A percentile compares a stretch with the other conserved stretches of the same genome.
Evolutionary conservation across 2,797 vertebrate genomes (phyloP).

Genomic region (Brotula barbata): DNA sequence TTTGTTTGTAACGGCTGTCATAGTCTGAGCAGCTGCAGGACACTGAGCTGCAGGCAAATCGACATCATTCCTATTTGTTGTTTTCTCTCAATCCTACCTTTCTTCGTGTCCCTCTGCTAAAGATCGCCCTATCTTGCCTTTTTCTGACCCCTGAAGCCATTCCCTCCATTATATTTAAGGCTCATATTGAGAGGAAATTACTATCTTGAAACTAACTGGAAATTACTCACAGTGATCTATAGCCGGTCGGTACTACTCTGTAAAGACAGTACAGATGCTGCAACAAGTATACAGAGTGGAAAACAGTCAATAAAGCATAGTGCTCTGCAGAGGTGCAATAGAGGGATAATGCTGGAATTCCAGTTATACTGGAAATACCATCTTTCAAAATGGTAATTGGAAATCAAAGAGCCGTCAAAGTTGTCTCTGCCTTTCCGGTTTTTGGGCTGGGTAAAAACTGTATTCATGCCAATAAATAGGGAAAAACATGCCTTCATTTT

Average conservation of each 20-base stretch:
- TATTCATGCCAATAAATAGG: no score
- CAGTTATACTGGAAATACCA: no score
- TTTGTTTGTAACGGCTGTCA: slow-evolving; percentile 43
- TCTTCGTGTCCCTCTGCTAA: slow-evolving; percentile 22
- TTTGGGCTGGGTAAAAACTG: no score
- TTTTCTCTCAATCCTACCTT: slow-evolving; percentile 12
- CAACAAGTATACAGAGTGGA: slow-evolving; percentile 17
- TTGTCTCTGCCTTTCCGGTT: no score
- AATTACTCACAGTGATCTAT: slow-evolving; percentile 27
- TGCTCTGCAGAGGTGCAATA: not conserved
- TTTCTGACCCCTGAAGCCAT: slow-evolving; percentile 37
- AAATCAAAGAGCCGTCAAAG: no score
- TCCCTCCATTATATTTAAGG: slow-evolving; percentile 30
- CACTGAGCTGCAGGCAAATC: slow-evolving; percentile 56
- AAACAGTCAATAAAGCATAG: not conserved
- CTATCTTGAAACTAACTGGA: slow-evolving; percentile 14
- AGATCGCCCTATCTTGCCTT: slow-evolving; percentile 25
- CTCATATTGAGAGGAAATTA: slow-evolving; percentile 20
- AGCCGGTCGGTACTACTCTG: slow-evolving; percentile 16
- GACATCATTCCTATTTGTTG: slow-evolving; percentile 55
- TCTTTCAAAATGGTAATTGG: no score
- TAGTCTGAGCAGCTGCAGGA: slow-evolving; percentile 31
- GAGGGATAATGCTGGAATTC: slow-evolving; percentile 4
- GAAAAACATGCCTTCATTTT: no score
- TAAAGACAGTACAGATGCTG: not conserved